A percentile compares a stretch with the other conserved stretches of the same genome.
Evolutionary conservation across 2,888 invertebrate genomes (phyloP).

Genomic region (Lasioglossum malachurum): DNA sequence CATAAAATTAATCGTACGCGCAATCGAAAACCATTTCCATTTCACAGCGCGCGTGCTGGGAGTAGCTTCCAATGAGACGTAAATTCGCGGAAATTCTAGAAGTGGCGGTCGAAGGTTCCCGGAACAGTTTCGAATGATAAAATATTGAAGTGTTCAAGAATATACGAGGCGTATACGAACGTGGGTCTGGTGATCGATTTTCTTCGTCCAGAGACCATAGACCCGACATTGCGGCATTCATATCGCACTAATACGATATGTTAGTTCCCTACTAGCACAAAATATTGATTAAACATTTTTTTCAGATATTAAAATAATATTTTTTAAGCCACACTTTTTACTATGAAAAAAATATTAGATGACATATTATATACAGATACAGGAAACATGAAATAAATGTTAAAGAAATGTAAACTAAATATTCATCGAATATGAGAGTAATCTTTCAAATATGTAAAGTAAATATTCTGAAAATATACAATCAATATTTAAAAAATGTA

Average conservation of each 20-base stretch:
- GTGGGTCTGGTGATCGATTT: not conserved
- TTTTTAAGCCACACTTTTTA: too few relatives aligned
- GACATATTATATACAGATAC: too few relatives aligned
- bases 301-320: too few relatives aligned
- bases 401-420: too few relatives aligned
- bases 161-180: not conserved
- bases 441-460: too few relatives aligned
- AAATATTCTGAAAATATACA: too few relatives aligned
- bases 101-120: not conserved
- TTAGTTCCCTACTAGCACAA: too few relatives aligned
- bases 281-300: too few relatives aligned
- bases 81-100: not conserved
- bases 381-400: too few relatives aligned
- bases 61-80: not conserved
- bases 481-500: too few relatives aligned
- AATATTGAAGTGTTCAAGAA: not conserved
- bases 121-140: not conserved
- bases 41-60: not conserved
- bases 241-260: not conserved
- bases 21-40: not conserved
- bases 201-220: not conserved
- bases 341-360: too few relatives aligned
- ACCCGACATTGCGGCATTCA: not conserved
- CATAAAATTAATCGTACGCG: not conserved
- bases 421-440: too few relatives aligned